A percentile compares a stretch with the other conserved stretches of the same genome.
These are phyloP conservation scores for Cyrtorhinus lividipennis DNA, from an alignment of 1,140 invertebrate species.

Conservation along the genomic window DNA sequence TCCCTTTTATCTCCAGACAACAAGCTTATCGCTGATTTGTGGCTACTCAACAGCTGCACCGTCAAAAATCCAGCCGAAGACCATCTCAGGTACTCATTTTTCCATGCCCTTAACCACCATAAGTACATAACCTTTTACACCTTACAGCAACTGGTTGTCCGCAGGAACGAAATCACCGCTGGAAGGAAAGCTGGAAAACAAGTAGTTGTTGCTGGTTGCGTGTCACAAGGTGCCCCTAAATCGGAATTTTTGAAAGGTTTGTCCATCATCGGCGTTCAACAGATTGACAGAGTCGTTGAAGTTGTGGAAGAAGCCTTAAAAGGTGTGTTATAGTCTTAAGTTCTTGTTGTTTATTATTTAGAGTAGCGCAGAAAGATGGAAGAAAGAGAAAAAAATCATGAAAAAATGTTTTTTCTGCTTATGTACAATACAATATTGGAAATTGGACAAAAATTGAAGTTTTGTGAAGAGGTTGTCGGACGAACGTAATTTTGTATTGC, in stretches of 20 bases:
- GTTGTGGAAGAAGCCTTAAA: constrained; percentile 97
- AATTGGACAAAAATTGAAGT: too few species aligned
- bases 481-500: too few species aligned
- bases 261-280: constrained; percentile 91
- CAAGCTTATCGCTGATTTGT: constrained; percentile 72
- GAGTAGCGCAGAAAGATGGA: too few species aligned
- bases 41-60: constrained; percentile 94
- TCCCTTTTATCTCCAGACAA: constrained; percentile 36
- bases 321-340: constrained; percentile 43
- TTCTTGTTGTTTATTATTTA: too few species aligned
- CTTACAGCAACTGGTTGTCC: constrained; percentile 19
- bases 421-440: too few species aligned
- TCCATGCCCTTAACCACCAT: too few species aligned
- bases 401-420: too few species aligned
- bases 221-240: constrained; percentile 76
- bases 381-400: too few species aligned
- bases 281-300: constrained; percentile 95
- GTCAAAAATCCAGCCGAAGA: constrained; percentile 95
- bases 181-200: constrained; percentile 63
- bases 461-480: too few species aligned
- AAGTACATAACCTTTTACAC: too few species aligned
- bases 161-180: constrained; percentile 72
- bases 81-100: constrained; percentile 73
- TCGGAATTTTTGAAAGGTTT: constrained; percentile 60
- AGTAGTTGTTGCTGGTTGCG: constrained; percentile 90